Base-by-base conservation (phyloP, 2,797 vertebrate genomes). In the Gouania willdenowi region DNA sequence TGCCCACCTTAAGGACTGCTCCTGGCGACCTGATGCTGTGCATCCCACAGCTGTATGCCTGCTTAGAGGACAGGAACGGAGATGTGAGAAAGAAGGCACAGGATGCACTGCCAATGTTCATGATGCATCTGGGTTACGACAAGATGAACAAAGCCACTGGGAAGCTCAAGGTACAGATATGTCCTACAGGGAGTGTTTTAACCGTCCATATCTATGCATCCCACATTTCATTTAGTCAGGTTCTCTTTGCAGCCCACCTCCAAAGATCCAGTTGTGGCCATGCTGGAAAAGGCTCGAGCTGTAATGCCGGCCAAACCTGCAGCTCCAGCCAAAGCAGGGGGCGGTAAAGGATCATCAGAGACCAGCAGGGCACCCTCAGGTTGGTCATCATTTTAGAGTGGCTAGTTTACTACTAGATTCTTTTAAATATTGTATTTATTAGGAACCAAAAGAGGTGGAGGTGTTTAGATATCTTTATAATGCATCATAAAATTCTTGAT, bases 41-140 rank as follows among this genome's bases (percentile, higher is more conserved):
- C 20, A 52, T 98, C 49, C 92, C 95, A 47, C 82, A 91, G 8
- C 86, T 99, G 8, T 99, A 93, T 34, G 70, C 81, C 65, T 98
- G 96, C 66, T 82, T 99, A 24, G 96, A 99, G 76, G 97, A 99
- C 84, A 72, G 97, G 11, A 99, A 94, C 5, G 96, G 93, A 8
- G 96, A 98, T 0, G 97, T 99, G 37, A 87, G 97, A 28, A 98
- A 98, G 77, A 99, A 96, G 52, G 94, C 95, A 0, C 97, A 98
- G 71, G 96, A 98, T 21, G 94, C 94, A 3, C 75, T 99, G 34
- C 95, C 95, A 0, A 90, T 88, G 61, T 98, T 99, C 53, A 99
- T 98, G 97, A 98, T 98, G 94, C 97, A 99, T 55, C 85, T 99
- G 54, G 87, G 93, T 29, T 94, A 89, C 41, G 96, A 98, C 49